Evolutionary conservation across 2,797 vertebrate genomes (phyloP), one percentile per base, ranked within the genome.

Genomic region (Heterohyrax brucei): DNA sequence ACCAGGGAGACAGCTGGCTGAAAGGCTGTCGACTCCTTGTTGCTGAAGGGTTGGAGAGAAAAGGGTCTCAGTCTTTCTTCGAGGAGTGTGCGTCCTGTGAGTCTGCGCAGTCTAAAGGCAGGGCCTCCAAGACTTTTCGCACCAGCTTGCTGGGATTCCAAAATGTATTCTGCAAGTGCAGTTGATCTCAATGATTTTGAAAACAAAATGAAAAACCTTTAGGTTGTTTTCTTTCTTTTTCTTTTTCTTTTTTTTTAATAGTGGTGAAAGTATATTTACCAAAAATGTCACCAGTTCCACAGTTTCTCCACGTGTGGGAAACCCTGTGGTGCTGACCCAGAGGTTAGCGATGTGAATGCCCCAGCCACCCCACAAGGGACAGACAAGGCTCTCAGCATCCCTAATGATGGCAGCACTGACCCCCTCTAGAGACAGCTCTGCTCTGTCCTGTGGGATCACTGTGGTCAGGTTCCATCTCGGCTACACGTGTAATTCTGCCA

Each of bases 21-120:
- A 2, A 0, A 0, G 30, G 9, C 16, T 28, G 9, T 66, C 72
- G 30, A 2, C 19, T 10, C 33, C 44, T 0, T 5, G 53, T 28
- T 13, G 46, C 76, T 28, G 14, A 33, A 46, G 24, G 28, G 1
- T 30, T 12, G 39, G 44, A 26, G 28, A 26, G 44, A 66, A n/a
- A 0, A 84, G 59, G 66, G 1, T 59, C 56, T 87, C n/a, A 73
- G 46, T 87, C 78, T 22, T 62, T 22, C 66, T 64, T 46, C 12
- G 4, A n/a, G 53, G 10, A 8, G 0, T n/a, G 30, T 46, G 1
- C 68, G 8, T 26, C 0, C 0, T 14, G 7, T 10, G 46, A 56
- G 24, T 50, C 61, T 33, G 0, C 56, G 7, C 1, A 46, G 70
- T 9, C 44, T 33, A 33, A 62, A 87, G 18, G 28, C 61, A 10